These are phyloP conservation scores for Brenthis ino DNA, from an alignment of 2,888 invertebrate species.

Conservation along the genomic window DNA sequence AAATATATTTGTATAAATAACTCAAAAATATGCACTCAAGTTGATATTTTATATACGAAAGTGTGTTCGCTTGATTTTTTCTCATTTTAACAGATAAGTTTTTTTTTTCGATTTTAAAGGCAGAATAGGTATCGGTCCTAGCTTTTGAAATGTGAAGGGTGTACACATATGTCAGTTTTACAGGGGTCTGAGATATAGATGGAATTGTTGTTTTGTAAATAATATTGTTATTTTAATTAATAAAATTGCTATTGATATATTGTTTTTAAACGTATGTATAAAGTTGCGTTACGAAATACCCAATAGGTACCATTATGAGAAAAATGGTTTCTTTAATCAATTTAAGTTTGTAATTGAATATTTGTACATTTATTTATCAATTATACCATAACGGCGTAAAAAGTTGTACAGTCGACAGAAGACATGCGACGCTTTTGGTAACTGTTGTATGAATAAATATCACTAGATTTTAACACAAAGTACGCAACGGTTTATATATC, in stretches of 20 bases:
- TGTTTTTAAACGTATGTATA: too few relatives aligned
- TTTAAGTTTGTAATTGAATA: neutral
- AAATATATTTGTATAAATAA: slow-evolving; percentile 7
- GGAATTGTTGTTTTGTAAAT: too few relatives aligned
- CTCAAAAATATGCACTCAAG: neutral
- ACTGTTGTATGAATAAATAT: slow-evolving; percentile 17
- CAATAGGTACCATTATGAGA: neutral
- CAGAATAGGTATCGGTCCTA: too few relatives aligned
- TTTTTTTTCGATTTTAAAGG: too few relatives aligned
- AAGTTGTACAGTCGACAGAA: neutral
- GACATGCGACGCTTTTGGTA: slow-evolving; percentile 20
- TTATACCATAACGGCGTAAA: slow-evolving; percentile 9
- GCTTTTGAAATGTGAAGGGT: too few relatives aligned
- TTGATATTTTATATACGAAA: neutral
- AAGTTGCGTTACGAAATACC: too few relatives aligned
- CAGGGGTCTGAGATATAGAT: too few relatives aligned
- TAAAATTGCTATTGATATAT: too few relatives aligned
- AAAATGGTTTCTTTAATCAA: neutral
- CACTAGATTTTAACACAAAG: slow-evolving; percentile 12
- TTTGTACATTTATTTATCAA: slow-evolving; percentile 10
- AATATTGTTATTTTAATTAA: too few relatives aligned
- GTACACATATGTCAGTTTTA: too few relatives aligned
- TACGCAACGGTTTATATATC: slow-evolving; percentile 27
- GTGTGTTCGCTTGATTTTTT: neutral
- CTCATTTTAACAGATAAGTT: too few relatives aligned